Conservation (phyloP, 2,113 vertebrate species). For the Nymphicus hollandicus region DNA sequence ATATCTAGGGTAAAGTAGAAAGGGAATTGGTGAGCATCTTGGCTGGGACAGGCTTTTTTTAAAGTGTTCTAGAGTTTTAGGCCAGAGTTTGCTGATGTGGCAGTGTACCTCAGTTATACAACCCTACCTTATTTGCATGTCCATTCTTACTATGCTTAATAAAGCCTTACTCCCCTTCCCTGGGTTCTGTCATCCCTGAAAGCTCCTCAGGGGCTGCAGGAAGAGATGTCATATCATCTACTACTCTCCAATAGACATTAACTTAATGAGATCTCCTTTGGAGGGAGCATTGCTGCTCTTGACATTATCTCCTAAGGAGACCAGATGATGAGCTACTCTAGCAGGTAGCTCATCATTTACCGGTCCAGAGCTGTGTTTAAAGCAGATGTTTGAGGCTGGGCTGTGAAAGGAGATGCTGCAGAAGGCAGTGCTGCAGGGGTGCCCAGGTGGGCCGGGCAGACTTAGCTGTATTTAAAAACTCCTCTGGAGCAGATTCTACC, state of each 20-base stretch:
- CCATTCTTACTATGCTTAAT: background rate
- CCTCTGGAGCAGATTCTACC: background rate
- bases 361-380: accelerated
- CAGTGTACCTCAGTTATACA: background rate
- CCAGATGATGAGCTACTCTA: background rate
- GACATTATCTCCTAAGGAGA: background rate
- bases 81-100: background rate
- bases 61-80: background rate
- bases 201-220: background rate
- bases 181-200: background rate
- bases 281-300: background rate
- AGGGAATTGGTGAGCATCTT: background rate
- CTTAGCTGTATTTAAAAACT: background rate
- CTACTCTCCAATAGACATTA: background rate
- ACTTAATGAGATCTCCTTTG: background rate
- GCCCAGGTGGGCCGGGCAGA: background rate
- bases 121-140: background rate
- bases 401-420: background rate
- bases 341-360: background rate
- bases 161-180: background rate
- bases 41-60: background rate
- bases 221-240: background rate
- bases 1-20: background rate
- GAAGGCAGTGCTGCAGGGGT: background rate
- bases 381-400: background rate